Conservation (phyloP, 2,113 vertebrate genomes). For the Orthonyx spaldingii region DNA sequence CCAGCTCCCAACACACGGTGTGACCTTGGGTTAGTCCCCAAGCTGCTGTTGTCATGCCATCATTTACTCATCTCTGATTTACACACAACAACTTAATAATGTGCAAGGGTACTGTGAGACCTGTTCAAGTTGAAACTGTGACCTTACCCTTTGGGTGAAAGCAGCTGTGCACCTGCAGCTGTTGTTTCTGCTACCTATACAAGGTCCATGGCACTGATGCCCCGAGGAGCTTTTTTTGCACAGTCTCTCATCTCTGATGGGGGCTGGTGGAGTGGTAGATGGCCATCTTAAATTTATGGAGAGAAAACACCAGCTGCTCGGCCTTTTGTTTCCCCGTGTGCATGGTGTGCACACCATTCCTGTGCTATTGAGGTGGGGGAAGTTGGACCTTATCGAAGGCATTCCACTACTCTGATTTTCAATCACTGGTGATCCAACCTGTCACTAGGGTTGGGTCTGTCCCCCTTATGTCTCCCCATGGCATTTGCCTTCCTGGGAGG, state of each 20-base stretch:
- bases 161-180: neutral
- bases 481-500: neutral
- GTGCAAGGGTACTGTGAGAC: neutral
- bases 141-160: neutral
- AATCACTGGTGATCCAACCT: neutral
- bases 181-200: neutral
- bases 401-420: neutral
- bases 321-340: neutral
- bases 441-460: neutral
- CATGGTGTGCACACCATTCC: neutral
- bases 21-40: conserved; percentile 17
- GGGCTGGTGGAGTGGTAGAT: neutral
- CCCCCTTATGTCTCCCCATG: neutral
- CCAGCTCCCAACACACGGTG: accelerated
- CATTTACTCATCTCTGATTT: neutral
- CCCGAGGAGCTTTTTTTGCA: neutral
- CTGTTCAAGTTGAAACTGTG: neutral
- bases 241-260: neutral
- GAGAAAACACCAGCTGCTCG: neutral
- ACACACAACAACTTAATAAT: neutral
- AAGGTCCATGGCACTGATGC: neutral
- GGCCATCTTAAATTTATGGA: neutral
- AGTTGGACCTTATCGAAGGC: neutral
- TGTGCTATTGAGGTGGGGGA: neutral
- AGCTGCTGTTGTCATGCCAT: neutral